These are phyloP conservation scores for Chaitophorus viminalis DNA, from an alignment of 2,888 invertebrate genomes.

Conservation along the genomic window DNA sequence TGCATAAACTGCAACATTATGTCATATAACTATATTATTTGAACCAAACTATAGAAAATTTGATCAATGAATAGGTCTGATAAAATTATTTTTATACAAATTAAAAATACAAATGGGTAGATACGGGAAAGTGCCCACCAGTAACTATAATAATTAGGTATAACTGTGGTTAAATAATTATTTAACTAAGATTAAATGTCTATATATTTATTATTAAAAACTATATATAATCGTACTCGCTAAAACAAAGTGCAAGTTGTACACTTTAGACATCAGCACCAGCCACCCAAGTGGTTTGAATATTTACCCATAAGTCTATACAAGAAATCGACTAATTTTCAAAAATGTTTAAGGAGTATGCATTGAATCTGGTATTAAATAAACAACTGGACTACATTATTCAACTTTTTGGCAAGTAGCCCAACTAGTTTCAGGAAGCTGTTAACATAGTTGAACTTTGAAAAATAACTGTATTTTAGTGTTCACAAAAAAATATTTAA, in stretches of 20 bases:
- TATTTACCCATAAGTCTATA: background rate
- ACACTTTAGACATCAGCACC: background rate
- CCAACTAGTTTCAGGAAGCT: background rate
- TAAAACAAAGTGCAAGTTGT: background rate
- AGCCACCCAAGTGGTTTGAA: background rate
- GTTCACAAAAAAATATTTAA: background rate
- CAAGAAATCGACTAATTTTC: background rate
- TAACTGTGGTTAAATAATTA: background rate
- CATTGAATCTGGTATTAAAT: background rate
- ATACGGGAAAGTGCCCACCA: too few species aligned
- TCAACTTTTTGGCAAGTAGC: background rate
- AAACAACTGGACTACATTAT: slow-evolving; percentile 15
- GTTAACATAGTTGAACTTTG: background rate
- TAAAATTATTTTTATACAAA: too few species aligned
- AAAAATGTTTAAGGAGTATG: background rate
- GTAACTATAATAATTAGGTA: too few species aligned
- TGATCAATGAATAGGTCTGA: too few species aligned
- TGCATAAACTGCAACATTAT: too few species aligned
- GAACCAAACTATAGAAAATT: too few species aligned
- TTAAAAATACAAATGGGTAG: too few species aligned
- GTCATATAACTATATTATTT: too few species aligned
- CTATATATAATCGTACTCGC: background rate
- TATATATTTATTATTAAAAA: background rate
- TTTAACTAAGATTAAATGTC: background rate
- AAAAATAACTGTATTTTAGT: background rate